Conservation (phyloP, 1,140 invertebrate species). For the Phortica variegata region DNA sequence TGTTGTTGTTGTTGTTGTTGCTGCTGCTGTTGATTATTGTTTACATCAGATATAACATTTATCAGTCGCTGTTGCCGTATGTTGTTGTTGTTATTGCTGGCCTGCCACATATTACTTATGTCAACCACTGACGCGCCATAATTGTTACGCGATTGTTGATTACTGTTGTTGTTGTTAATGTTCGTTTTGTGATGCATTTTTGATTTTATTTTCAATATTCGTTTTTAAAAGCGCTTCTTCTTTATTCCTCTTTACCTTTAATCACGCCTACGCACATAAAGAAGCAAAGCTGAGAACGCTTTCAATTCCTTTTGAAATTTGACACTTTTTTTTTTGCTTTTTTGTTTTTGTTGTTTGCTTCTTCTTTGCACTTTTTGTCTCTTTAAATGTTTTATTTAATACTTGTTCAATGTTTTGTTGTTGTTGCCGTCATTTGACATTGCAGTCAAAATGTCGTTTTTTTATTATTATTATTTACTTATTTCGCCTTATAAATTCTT, state of each 20-base stretch:
- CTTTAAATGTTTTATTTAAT: conserved; percentile 45
- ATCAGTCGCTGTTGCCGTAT: conserved; percentile 19
- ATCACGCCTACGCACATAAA: too few species aligned
- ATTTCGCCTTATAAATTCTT: too few species aligned
- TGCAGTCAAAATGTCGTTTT: conserved; percentile 14
- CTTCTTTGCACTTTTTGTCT: conserved; percentile 13
- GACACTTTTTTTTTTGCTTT: not conserved
- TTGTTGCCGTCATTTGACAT: conserved; percentile 13
- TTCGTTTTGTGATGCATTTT: conserved; percentile 22
- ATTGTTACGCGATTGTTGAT: conserved; percentile 23
- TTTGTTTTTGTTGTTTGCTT: not conserved
- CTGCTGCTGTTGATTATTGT: conserved; percentile 24
- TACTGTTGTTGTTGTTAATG: conserved; percentile 19
- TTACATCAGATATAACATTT: too few species aligned
- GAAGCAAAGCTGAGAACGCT: too few species aligned
- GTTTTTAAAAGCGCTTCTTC: too few species aligned
- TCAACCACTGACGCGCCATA: conserved; percentile 26
- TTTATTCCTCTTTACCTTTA: too few species aligned
- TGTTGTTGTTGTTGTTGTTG: conserved; percentile 23
- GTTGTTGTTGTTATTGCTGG: conserved; percentile 29
- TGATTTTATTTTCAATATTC: too few species aligned
- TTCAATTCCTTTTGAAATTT: too few species aligned
- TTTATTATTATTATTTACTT: not conserved
- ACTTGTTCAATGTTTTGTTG: conserved; percentile 5
- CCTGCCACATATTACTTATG: conserved; percentile 16